Percentiles rank a stretch among this genome's conserved stretches.
Conservation (phyloP, 1,140 invertebrate genomes). For the Zophobas morio region DNA sequence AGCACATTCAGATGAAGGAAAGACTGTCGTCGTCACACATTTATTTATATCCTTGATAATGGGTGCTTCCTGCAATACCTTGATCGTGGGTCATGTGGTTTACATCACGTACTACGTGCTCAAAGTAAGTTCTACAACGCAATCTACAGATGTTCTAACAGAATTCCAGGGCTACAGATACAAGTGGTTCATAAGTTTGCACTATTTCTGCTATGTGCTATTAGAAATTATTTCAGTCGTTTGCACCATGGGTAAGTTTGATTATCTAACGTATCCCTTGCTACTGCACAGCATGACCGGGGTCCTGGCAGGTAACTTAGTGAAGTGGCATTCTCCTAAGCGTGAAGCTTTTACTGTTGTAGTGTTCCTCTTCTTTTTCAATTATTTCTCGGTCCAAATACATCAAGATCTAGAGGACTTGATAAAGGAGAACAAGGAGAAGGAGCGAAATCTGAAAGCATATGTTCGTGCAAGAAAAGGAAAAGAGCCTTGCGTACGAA, state of each 20-base stretch:
- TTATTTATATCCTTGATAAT: conserved; percentile 6
- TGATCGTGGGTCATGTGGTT: conserved; percentile 4
- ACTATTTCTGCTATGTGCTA: conserved; percentile 7
- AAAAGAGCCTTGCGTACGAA: not conserved
- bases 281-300: not conserved
- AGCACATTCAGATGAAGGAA: not conserved
- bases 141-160: not conserved
- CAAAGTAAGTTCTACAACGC: conserved; percentile 9
- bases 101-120: conserved; percentile 4
- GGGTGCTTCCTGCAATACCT: not conserved
- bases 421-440: not conserved
- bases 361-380: conserved; percentile 22
- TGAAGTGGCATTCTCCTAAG: not conserved
- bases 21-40: not conserved
- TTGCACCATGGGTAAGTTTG: conserved; percentile 6
- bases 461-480: not conserved
- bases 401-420: not conserved
- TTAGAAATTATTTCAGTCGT: conserved; percentile 11
- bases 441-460: not conserved
- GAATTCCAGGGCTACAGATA: not conserved
- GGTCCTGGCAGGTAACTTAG: not conserved
- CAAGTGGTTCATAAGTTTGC: conserved; percentile 2
- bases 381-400: conserved; percentile 1
- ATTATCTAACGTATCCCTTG: conserved; percentile 3
- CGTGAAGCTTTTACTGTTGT: not conserved